A percentile compares a stretch with the other conserved stretches of the same genome.
These are phyloP conservation scores for Patella pellucida DNA, from an alignment of 2,888 invertebrate genomes.

Conservation along the genomic window DNA sequence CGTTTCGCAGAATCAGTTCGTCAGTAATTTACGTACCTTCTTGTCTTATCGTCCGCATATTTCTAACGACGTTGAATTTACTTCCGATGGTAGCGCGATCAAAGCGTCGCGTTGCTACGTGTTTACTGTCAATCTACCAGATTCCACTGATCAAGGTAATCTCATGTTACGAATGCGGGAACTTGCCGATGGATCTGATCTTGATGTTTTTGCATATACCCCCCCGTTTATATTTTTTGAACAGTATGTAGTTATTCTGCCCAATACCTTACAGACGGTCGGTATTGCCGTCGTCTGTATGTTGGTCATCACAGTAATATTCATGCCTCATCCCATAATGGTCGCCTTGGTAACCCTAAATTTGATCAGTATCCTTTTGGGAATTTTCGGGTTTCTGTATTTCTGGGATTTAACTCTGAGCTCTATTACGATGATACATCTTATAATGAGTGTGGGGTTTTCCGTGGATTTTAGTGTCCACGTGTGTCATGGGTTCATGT, in stretches of 20 bases:
- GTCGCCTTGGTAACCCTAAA: constrained; percentile 49
- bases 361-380: constrained; percentile 52
- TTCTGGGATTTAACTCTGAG: constrained; percentile 53
- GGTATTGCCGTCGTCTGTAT: constrained; percentile 55
- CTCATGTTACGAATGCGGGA: constrained; percentile 51
- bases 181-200: constrained; percentile 39
- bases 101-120: constrained; percentile 88
- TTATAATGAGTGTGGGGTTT: constrained; percentile 62
- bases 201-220: constrained; percentile 48
- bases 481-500: constrained; percentile 52
- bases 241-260: constrained; percentile 56
- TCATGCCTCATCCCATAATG: constrained; percentile 57
- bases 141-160: constrained; percentile 74
- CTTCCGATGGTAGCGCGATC: constrained; percentile 73
- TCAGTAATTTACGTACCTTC: constrained; percentile 21
- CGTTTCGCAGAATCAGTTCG: constrained; percentile 21
- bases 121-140: constrained; percentile 89
- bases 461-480: constrained; percentile 58
- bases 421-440: constrained; percentile 58
- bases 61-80: constrained; percentile 46
- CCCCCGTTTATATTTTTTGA: constrained; percentile 55
- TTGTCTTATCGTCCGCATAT: constrained; percentile 24
- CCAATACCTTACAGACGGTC: constrained; percentile 55
- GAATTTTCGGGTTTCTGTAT: constrained; percentile 57
- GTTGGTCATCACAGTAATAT: constrained; percentile 52